Conservation (phyloP, 2,113 vertebrate species). For the Forbesichthys agassizii region DNA sequence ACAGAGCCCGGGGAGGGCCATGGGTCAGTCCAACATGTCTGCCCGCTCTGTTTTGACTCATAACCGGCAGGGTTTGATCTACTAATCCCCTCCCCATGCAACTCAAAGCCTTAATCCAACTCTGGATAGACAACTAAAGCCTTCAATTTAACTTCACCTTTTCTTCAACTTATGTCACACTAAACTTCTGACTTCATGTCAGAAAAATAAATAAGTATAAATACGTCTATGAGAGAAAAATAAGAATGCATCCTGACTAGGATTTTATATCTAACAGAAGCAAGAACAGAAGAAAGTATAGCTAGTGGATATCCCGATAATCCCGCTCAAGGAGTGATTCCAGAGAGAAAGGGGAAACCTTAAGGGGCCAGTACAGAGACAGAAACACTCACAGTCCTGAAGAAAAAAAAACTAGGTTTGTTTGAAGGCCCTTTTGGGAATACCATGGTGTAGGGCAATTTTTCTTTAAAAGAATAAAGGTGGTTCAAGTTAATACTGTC, state of each 20-base stretch:
- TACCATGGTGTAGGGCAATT: conserved; percentile 76
- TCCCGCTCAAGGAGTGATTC: conserved; percentile 58
- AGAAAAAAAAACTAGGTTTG: conserved; percentile 58
- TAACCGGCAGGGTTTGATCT: conserved; percentile 56
- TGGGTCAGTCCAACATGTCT: conserved; percentile 56
- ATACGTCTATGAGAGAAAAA: conserved; percentile 38
- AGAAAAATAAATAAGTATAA: conserved; percentile 17
- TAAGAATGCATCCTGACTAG: conserved; percentile 49
- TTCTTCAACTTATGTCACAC: conserved; percentile 42
- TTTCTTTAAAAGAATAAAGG: conserved; percentile 78
- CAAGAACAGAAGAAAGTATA: conserved; percentile 55
- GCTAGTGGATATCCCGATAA: conserved; percentile 70
- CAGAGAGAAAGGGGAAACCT: conserved; percentile 72
- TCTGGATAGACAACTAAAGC: conserved; percentile 24
- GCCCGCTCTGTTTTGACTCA: conserved; percentile 59
- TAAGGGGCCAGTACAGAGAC: conserved; percentile 73
- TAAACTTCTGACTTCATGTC: conserved; percentile 58
- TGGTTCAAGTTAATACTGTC: conserved; percentile 76
- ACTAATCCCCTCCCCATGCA: neutral
- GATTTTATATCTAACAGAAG: conserved; percentile 56
- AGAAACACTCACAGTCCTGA: conserved; percentile 67
- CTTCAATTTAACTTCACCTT: conserved; percentile 12
- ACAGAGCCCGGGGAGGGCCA: conserved; percentile 51
- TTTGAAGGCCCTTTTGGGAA: conserved; percentile 79
- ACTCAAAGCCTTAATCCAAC: neutral